These are phyloP conservation scores for Oncorhynchus nerka DNA, from an alignment of 2,113 vertebrate species.

Conservation along the genomic window DNA sequence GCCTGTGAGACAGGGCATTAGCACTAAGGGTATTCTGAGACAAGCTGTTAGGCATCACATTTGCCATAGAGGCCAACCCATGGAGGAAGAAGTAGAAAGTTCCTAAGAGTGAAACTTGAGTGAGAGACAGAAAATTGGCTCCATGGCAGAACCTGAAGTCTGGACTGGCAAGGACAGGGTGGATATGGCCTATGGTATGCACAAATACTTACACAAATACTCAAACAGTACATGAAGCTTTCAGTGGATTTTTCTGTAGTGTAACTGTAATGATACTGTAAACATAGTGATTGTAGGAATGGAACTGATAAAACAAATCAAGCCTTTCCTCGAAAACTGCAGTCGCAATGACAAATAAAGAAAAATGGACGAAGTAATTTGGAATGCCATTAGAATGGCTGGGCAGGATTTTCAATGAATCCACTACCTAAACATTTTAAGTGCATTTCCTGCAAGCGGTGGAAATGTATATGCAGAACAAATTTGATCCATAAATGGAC, in stretches of 20 bases:
- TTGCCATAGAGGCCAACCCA: not conserved
- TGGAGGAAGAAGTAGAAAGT: too few relatives aligned
- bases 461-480: conserved; percentile 70
- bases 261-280: too few relatives aligned
- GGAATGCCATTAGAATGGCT: conserved; percentile 1
- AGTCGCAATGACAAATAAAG: not conserved
- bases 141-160: too few relatives aligned
- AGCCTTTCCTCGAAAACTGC: not conserved
- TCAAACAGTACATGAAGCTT: not conserved
- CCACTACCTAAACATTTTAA: conserved; percentile 57
- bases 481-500: conserved; percentile 74
- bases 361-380: not conserved
- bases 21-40: not conserved
- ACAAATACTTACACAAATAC: not conserved
- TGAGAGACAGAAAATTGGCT: too few relatives aligned
- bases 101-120: too few relatives aligned
- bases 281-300: too few relatives aligned
- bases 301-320: not conserved
- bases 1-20: not conserved
- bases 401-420: not conserved
- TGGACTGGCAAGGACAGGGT: too few relatives aligned
- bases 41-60: not conserved
- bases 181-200: not conserved
- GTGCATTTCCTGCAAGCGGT: conserved; percentile 37
- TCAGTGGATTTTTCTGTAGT: too few relatives aligned